Evolutionary conservation across 2,113 vertebrate species (phyloP).

Genomic region (Albula goreensis): DNA sequence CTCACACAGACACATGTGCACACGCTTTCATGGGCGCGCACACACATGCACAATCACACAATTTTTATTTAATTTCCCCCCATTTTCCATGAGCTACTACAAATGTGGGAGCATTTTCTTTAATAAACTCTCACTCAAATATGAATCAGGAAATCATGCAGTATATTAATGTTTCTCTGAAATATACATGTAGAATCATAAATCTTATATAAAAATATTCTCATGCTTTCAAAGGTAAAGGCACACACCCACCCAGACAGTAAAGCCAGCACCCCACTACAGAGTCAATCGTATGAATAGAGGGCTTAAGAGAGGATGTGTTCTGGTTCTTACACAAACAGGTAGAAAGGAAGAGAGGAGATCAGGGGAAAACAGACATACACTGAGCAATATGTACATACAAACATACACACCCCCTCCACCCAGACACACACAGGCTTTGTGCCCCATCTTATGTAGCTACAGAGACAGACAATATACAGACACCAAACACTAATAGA

Average conservation of each 20-base stretch:
- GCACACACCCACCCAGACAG: background rate
- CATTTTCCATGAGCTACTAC: too few relatives aligned
- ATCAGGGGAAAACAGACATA: background rate
- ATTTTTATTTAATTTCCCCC: too few relatives aligned
- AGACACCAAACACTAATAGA: background rate
- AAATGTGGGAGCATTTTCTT: too few relatives aligned
- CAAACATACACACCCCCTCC: background rate
- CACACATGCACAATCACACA: background rate
- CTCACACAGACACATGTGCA: background rate
- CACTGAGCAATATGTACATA: background rate
- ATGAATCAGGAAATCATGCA: background rate
- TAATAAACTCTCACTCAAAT: too few relatives aligned
- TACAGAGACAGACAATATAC: background rate
- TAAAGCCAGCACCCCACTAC: background rate
- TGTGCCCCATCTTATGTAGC: too few relatives aligned
- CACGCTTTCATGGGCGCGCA: background rate
- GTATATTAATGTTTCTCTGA: background rate
- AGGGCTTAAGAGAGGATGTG: slow-evolving; percentile 2
- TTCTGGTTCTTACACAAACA: background rate
- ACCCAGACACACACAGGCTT: background rate
- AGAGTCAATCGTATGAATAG: background rate
- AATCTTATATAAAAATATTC: background rate
- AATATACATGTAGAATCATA: background rate
- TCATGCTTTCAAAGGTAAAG: background rate
- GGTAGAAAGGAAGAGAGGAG: background rate